These are phyloP conservation scores for Anas platyrhynchos DNA, from an alignment of 2,113 vertebrate species.

Conservation along the genomic window DNA sequence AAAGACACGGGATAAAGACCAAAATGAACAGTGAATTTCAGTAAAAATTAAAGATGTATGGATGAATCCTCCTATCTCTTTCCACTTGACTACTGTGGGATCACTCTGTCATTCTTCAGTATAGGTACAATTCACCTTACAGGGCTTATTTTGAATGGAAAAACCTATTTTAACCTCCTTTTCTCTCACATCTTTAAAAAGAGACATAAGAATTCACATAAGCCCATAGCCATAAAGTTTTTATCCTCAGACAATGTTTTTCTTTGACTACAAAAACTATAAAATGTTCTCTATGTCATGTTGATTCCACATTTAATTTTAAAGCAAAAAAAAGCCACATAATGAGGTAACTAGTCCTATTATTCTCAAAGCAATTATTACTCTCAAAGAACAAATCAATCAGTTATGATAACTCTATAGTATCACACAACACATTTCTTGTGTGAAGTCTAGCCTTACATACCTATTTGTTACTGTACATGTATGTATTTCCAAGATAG, in stretches of 20 bases:
- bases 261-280: background rate
- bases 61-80: background rate
- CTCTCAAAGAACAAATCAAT: background rate
- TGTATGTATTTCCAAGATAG: background rate
- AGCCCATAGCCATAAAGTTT: background rate
- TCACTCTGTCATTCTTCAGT: background rate
- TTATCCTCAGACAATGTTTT: background rate
- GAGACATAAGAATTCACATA: background rate
- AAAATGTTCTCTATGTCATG: background rate
- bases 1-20: background rate
- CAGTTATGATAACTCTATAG: background rate
- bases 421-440: background rate
- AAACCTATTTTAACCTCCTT: background rate
- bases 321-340: background rate
- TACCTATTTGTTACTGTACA: background rate
- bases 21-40: background rate
- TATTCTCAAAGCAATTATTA: background rate
- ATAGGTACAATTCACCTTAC: background rate
- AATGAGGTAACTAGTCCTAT: background rate
- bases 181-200: background rate
- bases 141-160: background rate
- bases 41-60: background rate
- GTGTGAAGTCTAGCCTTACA: background rate
- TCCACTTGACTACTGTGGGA: background rate
- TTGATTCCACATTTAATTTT: background rate